Conservation (phyloP, 2,797 vertebrate species). For the Coendou prehensilis region DNA sequence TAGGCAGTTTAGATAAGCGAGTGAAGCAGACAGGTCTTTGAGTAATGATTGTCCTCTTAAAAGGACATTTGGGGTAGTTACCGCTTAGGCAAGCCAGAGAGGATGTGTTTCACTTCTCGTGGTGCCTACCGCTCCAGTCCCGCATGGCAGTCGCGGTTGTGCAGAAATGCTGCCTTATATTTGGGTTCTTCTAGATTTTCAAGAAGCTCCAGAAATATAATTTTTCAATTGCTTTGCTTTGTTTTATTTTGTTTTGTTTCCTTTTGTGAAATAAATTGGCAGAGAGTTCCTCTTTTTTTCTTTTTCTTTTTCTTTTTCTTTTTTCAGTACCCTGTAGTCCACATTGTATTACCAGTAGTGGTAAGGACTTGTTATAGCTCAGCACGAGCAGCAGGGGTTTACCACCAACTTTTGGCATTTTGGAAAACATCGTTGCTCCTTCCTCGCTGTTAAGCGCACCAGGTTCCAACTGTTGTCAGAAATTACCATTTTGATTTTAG, state of each 20-base stretch:
- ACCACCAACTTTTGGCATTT: not conserved
- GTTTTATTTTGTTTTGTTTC: conserved; percentile 19
- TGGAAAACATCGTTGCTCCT: not conserved
- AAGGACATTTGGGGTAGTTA: not conserved
- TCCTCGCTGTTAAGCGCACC: not conserved
- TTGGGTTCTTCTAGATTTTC: not conserved
- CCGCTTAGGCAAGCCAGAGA: not conserved
- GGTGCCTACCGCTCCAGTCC: not conserved
- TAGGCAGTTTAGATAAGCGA: not conserved
- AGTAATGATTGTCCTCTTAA: not conserved
- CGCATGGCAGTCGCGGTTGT: too few species aligned
- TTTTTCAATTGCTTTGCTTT: not conserved
- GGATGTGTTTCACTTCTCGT: not conserved
- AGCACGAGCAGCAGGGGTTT: not conserved
- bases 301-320: not conserved
- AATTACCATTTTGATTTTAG: not conserved
- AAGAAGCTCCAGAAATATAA: not conserved
- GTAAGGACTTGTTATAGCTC: not conserved
- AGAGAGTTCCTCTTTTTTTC: not conserved
- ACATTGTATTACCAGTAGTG: not conserved
- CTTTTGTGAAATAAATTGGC: not conserved
- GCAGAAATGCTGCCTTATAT: not conserved
- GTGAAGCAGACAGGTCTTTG: not conserved
- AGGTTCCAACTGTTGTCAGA: not conserved
- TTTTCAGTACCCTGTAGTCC: not conserved